Evolutionary conservation across 2,113 vertebrate species (phyloP).

Genomic region (Pontoporia blainvillei): DNA sequence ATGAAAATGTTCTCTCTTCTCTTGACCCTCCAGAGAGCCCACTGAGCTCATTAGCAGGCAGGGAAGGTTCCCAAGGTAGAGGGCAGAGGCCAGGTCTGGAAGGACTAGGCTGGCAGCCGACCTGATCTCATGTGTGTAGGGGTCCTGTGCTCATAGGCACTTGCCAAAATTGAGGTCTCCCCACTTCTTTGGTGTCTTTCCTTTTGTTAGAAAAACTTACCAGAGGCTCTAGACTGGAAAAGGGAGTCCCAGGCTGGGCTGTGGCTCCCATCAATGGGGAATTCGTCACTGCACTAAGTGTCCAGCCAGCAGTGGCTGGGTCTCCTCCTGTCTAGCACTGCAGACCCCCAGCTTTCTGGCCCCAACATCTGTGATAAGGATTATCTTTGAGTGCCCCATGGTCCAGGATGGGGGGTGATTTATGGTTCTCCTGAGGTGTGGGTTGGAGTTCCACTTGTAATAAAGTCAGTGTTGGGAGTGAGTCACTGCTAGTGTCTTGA

Average conservation of each 20-base stretch:
- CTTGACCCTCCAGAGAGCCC: not conserved
- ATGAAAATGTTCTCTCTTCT: not conserved
- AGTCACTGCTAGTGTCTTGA: not conserved
- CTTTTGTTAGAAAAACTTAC: not conserved
- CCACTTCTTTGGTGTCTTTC: not conserved
- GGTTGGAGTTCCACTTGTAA: not conserved
- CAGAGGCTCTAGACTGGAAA: not conserved
- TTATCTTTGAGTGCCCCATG: not conserved
- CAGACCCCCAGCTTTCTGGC: not conserved
- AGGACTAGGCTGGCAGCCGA: not conserved
- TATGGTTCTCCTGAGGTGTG: not conserved
- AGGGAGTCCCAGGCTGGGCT: not conserved
- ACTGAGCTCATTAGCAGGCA: not conserved
- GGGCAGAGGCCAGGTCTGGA: not conserved
- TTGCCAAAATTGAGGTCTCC: not conserved
- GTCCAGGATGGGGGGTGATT: not conserved
- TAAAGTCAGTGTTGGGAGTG: not conserved
- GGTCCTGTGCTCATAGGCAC: not conserved
- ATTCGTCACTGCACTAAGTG: no score
- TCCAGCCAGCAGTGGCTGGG: not conserved
- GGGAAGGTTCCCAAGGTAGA: not conserved
- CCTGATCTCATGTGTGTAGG: not conserved
- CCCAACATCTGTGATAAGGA: accelerated
- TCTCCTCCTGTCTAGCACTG: accelerated
- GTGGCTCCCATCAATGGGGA: not conserved